Conservation (phyloP, 2,888 invertebrate species). For the Drosophila colorata region DNA sequence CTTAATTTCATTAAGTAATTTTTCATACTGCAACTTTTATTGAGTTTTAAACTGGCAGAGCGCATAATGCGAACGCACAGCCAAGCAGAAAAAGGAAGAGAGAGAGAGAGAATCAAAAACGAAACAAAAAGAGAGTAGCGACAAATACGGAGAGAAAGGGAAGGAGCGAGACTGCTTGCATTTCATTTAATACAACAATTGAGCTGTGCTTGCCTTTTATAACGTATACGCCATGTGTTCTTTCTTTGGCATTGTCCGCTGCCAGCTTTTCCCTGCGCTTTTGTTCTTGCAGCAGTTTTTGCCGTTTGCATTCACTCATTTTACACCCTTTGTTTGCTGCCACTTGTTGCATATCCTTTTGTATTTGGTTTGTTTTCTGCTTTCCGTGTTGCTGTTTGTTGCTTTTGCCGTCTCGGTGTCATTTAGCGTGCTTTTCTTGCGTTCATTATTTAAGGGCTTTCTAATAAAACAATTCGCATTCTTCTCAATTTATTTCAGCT, state of each 20-base stretch:
- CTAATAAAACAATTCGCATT: constrained; percentile 43
- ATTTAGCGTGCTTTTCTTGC: constrained; percentile 15
- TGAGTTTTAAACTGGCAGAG: constrained; percentile 68
- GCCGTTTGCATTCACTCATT: constrained; percentile 46
- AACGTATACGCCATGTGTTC: constrained; percentile 51
- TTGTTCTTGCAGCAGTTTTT: constrained; percentile 36
- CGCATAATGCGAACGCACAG: constrained; percentile 47
- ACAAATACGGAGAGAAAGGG: neutral
- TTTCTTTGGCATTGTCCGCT: constrained; percentile 21
- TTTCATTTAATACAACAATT: constrained; percentile 64
- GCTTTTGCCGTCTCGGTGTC: constrained; percentile 21
- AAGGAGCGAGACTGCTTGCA: constrained; percentile 13
- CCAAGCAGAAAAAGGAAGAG: neutral
- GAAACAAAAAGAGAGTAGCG: neutral
- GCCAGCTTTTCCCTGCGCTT: constrained; percentile 15
- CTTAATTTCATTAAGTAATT: constrained; percentile 79
- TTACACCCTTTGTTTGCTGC: constrained; percentile 53
- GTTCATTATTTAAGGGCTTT: constrained; percentile 46
- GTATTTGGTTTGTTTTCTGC: constrained; percentile 18
- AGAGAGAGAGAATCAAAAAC: neutral
- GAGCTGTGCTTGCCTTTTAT: constrained; percentile 35
- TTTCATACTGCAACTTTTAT: constrained; percentile 74
- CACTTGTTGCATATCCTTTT: constrained; percentile 56
- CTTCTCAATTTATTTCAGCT: constrained; percentile 9
- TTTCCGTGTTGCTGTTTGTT: constrained; percentile 7